Evolutionary conservation across 2,888 invertebrate genomes (phyloP).

Genomic region (Crematogaster levior): DNA sequence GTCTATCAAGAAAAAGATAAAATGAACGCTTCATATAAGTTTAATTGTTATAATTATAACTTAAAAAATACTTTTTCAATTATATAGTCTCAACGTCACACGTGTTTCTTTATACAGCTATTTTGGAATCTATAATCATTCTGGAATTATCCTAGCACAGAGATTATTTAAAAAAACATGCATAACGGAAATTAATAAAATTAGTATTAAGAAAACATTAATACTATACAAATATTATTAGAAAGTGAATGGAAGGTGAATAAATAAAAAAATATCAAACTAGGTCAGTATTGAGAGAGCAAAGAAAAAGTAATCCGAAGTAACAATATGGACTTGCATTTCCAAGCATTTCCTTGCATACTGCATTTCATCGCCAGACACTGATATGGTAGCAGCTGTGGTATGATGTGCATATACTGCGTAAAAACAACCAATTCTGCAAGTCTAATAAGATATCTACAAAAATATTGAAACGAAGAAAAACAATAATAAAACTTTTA

Average conservation of each 20-base stretch:
- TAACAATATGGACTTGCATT: slow-evolving; percentile 33
- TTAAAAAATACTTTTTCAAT: background rate
- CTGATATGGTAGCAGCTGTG: slow-evolving; percentile 57
- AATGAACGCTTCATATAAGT: background rate
- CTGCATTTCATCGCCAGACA: slow-evolving; percentile 52
- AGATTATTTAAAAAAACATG: background rate
- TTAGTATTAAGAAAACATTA: background rate
- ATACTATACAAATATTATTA: background rate
- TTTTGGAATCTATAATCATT: background rate
- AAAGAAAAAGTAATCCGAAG: slow-evolving; percentile 27
- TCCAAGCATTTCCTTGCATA: slow-evolving; percentile 36
- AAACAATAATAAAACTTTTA: slow-evolving; percentile 21
- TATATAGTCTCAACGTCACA: too few relatives aligned
- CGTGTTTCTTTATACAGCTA: background rate
- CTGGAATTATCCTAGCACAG: slow-evolving; percentile 13
- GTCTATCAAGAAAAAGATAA: background rate
- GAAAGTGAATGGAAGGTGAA: background rate
- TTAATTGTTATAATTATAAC: background rate
- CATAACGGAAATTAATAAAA: slow-evolving; percentile 6
- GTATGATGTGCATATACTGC: background rate
- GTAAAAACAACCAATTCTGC: slow-evolving; percentile 19
- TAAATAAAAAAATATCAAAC: slow-evolving; percentile 21
- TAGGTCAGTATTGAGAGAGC: slow-evolving; percentile 1
- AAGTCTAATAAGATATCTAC: slow-evolving; percentile 20
- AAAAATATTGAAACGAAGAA: slow-evolving; percentile 8